Evolutionary conservation across 2,888 invertebrate species (phyloP).

Genomic region (Melanostoma mellinum): DNA sequence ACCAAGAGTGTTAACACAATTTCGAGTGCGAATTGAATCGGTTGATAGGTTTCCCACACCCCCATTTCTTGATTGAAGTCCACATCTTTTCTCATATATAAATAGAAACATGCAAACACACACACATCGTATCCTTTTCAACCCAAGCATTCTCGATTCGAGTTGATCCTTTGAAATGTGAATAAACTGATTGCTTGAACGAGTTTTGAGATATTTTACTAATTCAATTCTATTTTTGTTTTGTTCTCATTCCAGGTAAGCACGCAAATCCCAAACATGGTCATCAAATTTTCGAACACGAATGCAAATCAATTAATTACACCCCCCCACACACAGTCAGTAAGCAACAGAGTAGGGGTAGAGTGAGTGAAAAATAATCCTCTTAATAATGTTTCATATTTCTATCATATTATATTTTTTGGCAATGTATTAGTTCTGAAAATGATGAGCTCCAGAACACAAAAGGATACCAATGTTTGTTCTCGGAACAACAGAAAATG

Average conservation of each 20-base stretch:
- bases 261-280: constrained; percentile 6
- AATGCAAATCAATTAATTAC: constrained; percentile 56
- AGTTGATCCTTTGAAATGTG: constrained; percentile 69
- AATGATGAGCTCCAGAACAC: constrained; percentile 33
- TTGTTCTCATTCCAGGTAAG: constrained; percentile 64
- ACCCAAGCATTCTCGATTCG: constrained; percentile 7
- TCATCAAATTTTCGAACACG: constrained; percentile 37
- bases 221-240: constrained; percentile 52
- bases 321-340: background rate
- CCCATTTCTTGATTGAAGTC: constrained; percentile 44
- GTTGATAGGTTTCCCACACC: constrained; percentile 53
- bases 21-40: constrained; percentile 68
- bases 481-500: constrained; percentile 35
- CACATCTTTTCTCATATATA: constrained; percentile 21
- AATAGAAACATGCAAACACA: background rate
- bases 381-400: constrained; percentile 37
- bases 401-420: constrained; percentile 10
- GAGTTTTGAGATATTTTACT: constrained; percentile 49
- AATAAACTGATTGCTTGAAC: constrained; percentile 42
- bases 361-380: constrained; percentile 48
- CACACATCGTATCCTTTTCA: constrained; percentile 1
- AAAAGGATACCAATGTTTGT: constrained; percentile 64
- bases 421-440: constrained; percentile 14
- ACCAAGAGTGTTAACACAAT: constrained; percentile 70
- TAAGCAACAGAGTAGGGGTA: constrained; percentile 17